Conservation (phyloP, 2,113 vertebrate species). For the Ptilonorhynchus violaceus region DNA sequence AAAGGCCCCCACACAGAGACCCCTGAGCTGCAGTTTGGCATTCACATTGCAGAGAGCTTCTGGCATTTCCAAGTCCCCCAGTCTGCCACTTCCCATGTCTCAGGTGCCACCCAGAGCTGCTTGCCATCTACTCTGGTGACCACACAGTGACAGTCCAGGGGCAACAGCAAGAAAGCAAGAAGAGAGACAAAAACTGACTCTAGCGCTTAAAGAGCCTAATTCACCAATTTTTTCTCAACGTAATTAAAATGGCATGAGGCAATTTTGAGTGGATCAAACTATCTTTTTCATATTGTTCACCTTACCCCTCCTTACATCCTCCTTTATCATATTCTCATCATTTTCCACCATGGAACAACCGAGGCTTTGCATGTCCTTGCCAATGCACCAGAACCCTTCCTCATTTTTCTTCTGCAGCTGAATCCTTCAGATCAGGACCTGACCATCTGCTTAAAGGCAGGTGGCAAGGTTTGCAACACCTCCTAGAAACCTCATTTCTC, state of each 20-base stretch:
- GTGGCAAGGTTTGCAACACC: neutral
- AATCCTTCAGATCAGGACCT: neutral
- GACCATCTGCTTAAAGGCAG: neutral
- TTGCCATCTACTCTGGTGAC: neutral
- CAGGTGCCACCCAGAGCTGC: neutral
- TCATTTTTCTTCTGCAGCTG: neutral
- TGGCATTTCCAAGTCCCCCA: neutral
- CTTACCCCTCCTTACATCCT: neutral
- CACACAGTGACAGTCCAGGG: neutral
- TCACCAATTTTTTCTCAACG: neutral
- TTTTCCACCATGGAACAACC: fast-evolving
- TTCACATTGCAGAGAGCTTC: neutral
- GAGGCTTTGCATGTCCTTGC: neutral
- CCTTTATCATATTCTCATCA: neutral
- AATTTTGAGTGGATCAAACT: neutral
- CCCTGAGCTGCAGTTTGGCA: neutral
- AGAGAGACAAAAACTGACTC: neutral
- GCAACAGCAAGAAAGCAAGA: neutral
- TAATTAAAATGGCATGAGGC: neutral
- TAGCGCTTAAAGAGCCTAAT: neutral
- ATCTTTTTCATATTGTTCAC: neutral
- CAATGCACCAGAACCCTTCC: neutral
- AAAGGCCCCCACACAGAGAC: fast-evolving
- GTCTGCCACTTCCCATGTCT: neutral
- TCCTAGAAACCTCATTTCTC: neutral